Base-by-base conservation (phyloP, 2,888 invertebrate species). In the Nematopogon swammerdamellus region DNA sequence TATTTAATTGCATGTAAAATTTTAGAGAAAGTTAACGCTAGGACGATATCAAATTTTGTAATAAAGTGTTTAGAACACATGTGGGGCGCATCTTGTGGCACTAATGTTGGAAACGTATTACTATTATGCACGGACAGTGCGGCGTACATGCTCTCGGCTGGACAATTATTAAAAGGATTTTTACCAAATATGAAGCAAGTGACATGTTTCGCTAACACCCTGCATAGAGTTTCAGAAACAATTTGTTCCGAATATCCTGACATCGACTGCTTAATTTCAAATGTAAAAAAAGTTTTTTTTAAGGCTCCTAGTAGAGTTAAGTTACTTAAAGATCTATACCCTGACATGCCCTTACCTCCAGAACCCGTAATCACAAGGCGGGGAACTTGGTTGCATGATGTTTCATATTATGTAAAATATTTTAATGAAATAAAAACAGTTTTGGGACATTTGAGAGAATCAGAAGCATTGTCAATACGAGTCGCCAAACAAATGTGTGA, bases 121-220 rank as follows among this genome's bases (percentile, higher is more conserved):
- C 4, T 46, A n/a, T 20, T 19, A 46, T 46, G 46, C 25, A 46
- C 25, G 25, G 46, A 46, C 46, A 47, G 47, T 18, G 47, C 30
- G 42, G 47, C 47, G 42, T 47, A 47, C 47, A 47, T 47, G 47
- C 30, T 36, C 19, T 47, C 36, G 42, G 47, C 47, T 36, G 25
- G 47, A 36, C 30, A 36, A 47, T 36, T 47, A 42, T 47, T 36
- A 18, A 47, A 47, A 47, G 30, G 36, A 47, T 36, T 8, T 36
- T 30, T 47, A 36, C 47, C 36, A 47, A 47, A 16, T 36, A 36
- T 47, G 36, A 18, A 36, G 36, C 47, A 25, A 6, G 25, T 25
- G 20, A 20, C 46, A 46, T 46, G 46, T 46, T 46, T 46, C 19
- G 46, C 19, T 25, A 4, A 25, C 25, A 25, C 46, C 20, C 18